Evolutionary conservation across 1,140 invertebrate species (phyloP).

Genomic region (Drosophila pectinifera): DNA sequence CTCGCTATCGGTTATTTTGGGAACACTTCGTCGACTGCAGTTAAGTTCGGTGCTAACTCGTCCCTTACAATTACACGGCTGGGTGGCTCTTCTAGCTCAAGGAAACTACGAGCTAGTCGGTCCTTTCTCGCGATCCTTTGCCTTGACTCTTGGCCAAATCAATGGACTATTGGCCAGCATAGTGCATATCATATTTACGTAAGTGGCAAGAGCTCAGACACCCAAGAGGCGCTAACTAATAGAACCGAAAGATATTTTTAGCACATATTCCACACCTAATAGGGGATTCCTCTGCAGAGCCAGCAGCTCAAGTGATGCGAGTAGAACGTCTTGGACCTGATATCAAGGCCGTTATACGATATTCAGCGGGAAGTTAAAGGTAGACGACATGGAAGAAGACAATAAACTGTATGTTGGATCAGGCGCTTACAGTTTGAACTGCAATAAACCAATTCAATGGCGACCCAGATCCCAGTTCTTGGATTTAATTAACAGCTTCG

Average conservation of each 20-base stretch:
- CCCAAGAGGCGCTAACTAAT: slow-evolving; percentile 16
- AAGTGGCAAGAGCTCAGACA: slow-evolving; percentile 20
- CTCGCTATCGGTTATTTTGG: slow-evolving; percentile 24
- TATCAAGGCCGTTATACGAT: slow-evolving; percentile 47
- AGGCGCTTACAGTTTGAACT: slow-evolving; percentile 47
- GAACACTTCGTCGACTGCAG: slow-evolving; percentile 1
- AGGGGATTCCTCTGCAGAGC: slow-evolving; percentile 84
- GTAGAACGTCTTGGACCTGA: slow-evolving; percentile 66
- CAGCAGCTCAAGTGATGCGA: slow-evolving; percentile 85
- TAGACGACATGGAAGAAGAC: slow-evolving; percentile 20
- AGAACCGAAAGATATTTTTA: slow-evolving; percentile 39
- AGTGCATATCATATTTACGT: slow-evolving; percentile 71
- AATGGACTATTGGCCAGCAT: slow-evolving; percentile 72
- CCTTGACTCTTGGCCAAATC: slow-evolving; percentile 57
- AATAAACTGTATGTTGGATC: slow-evolving; percentile 17
- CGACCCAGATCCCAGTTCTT: slow-evolving; percentile 37
- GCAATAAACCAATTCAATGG: slow-evolving; percentile 52
- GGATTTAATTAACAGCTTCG: slow-evolving; percentile 51
- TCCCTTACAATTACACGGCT: slow-evolving; percentile 15
- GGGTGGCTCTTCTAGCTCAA: background rate
- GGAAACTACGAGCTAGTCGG: slow-evolving; percentile 12
- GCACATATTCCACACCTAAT: background rate
- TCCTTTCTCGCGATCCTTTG: slow-evolving; percentile 37
- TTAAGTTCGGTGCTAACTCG: slow-evolving; percentile 4
- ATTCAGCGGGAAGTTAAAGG: slow-evolving; percentile 6